Evolutionary conservation across 2,888 invertebrate genomes (phyloP), one percentile per base, ranked within the genome.

Genomic region (Pseudococcus longispinus): DNA sequence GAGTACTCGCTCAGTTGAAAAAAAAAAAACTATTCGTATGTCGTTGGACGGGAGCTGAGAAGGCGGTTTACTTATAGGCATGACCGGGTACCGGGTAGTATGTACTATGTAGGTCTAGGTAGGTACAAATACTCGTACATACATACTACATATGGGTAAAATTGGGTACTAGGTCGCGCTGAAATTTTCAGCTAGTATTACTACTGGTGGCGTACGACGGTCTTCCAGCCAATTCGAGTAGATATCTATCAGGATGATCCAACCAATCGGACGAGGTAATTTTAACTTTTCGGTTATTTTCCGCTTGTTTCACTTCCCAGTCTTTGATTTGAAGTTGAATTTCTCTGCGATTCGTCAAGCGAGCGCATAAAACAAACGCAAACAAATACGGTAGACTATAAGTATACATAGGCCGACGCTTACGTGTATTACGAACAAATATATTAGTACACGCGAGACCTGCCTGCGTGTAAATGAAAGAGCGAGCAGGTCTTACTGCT

Each of bases 221-320:
- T 37, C 96, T 92, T 18, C 97, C 97, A 2, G 96, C 97, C 90
- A 97, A 92, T 91, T 97, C 96, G 88, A 98, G 91, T 84, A 98
- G 92, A 90, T 97, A 97, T 87, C 97, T 93, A 92, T 98, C 98
- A 0, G 98, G 98, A 92, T 98, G 97, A 90, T 98, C 97, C 90
- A 96, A 93, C 98, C 98, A 98, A 90, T 98, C 97, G 26, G 95
- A 94, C 0, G 97, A 94, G 20, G 95, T 96, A 88, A 97, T 91
- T 90, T 97, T 97, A 11, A 98, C 96, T 90, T 94, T 93, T 86
- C 96, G 92, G 89, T 96, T 95, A 88, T 95, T 93, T 91, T 98
- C 97, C 0, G 95, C 96, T 91, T 98, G 97, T 89, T 94, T 94
- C 26, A 95, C 94, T 90, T 97, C 96, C 96, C 96, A 97, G 90